A percentile compares a stretch with the other conserved stretches of the same genome.
phyloP scores from a whole-genome alignment of 23 tunicate genomes.

The Pegea sp. region DNA sequence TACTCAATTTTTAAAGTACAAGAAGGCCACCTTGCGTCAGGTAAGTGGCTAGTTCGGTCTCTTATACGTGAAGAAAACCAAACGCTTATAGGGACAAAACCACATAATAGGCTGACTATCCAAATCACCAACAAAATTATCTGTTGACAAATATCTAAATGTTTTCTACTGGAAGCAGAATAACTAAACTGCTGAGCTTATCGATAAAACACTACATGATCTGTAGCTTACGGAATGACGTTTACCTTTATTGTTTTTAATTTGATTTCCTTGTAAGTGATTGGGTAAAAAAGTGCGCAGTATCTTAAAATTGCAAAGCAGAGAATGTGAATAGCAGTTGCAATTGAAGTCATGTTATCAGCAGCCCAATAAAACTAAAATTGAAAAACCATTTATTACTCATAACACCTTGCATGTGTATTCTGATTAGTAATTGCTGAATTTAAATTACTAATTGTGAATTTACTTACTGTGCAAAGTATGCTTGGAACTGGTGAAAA shows the following conservation, averaged over 20 bases:
- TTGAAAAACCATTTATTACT: no score
- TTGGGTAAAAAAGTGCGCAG: slow-evolving; percentile 8
- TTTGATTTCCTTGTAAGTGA: slow-evolving; percentile 14
- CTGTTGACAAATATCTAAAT: slow-evolving; percentile 6
- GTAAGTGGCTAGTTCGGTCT: slow-evolving; percentile 17
- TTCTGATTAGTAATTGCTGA: neutral
- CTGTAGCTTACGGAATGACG: no score
- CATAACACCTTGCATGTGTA: no score
- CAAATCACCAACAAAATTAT: slow-evolving; percentile 18
- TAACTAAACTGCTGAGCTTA: no score
- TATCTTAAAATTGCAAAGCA: slow-evolving; percentile 19
- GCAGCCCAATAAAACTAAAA: slow-evolving; percentile 21
- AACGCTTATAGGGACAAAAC: slow-evolving; percentile 36
- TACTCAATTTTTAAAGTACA: slow-evolving; percentile 13
- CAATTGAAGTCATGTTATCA: slow-evolving; percentile 19
- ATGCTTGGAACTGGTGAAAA: slow-evolving; percentile 22
- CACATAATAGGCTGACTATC: slow-evolving; percentile 8
- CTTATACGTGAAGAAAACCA: slow-evolving; percentile 19
- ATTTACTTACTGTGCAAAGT: slow-evolving; percentile 28
- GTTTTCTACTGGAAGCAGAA: no score
- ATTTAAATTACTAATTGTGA: neutral
- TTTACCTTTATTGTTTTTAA: neutral
- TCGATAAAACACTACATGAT: no score
- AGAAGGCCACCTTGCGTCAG: slow-evolving; percentile 60
- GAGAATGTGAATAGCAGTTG: slow-evolving; percentile 28